Conservation (phyloP, 1,140 invertebrate genomes). For the Magallana ariakensis region DNA sequence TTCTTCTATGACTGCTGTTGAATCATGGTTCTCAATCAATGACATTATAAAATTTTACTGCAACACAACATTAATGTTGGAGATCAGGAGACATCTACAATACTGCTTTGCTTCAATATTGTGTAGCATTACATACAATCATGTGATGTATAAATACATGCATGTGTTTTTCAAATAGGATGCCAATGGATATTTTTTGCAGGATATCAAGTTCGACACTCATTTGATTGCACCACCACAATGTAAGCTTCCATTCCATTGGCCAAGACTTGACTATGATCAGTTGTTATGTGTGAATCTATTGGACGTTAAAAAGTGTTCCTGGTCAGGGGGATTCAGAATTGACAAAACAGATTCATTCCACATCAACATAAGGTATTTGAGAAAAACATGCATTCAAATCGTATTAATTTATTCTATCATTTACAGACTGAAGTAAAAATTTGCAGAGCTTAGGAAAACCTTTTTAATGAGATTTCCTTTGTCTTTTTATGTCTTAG, state of each 20-base stretch:
- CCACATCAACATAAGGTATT: constrained; percentile 92
- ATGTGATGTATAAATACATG: too few relatives aligned
- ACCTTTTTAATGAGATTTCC: too few relatives aligned
- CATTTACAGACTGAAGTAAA: background rate
- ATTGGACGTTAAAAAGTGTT: constrained; percentile 81
- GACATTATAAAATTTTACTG: too few relatives aligned
- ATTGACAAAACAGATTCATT: constrained; percentile 92
- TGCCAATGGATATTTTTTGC: constrained; percentile 28
- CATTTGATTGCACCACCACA: constrained; percentile 88
- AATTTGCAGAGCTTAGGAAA: background rate
- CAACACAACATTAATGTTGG: too few relatives aligned
- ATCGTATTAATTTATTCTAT: background rate
- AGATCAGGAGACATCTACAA: too few relatives aligned
- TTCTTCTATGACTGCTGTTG: too few relatives aligned
- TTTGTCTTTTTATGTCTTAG: too few relatives aligned
- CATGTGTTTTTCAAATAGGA: too few relatives aligned
- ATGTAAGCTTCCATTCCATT: constrained; percentile 96
- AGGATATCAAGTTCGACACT: constrained; percentile 55
- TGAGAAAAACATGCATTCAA: background rate
- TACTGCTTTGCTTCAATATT: too few relatives aligned
- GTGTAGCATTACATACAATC: too few relatives aligned
- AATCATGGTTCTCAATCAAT: too few relatives aligned
- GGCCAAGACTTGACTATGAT: constrained; percentile 93
- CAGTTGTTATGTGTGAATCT: constrained; percentile 92
- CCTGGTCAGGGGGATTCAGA: constrained; percentile 97